These are phyloP conservation scores for Phrynosoma platyrhinos DNA, from an alignment of 2,113 vertebrate genomes.

Conservation along the genomic window DNA sequence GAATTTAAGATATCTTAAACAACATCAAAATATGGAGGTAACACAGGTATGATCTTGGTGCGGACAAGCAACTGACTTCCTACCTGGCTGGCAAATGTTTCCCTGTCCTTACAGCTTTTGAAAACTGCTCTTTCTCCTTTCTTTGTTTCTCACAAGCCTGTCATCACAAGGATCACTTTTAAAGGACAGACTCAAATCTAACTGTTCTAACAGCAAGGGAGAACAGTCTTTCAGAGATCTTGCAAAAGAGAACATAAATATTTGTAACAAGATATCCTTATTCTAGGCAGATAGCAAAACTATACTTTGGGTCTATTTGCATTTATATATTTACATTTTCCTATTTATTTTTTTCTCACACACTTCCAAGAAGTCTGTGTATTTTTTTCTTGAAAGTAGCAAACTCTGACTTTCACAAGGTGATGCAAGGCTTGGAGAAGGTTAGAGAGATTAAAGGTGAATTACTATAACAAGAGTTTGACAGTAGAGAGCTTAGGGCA, in stretches of 20 bases:
- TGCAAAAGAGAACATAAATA: not conserved
- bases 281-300: slow-evolving; percentile 40
- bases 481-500: not conserved
- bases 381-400: slow-evolving; percentile 24
- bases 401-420: slow-evolving; percentile 3
- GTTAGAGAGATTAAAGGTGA: slow-evolving; percentile 15
- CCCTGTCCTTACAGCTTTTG: slow-evolving; percentile 22
- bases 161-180: not conserved
- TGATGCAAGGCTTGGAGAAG: slow-evolving; percentile 16
- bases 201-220: not conserved
- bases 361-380: slow-evolving; percentile 3
- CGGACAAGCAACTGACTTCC: not conserved
- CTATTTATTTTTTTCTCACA: not conserved
- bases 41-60: not conserved
- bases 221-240: not conserved
- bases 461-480: slow-evolving; percentile 13
- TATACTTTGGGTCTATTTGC: slow-evolving; percentile 27
- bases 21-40: not conserved
- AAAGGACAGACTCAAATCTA: slow-evolving; percentile 20
- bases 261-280: slow-evolving; percentile 10
- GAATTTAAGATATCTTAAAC: not conserved
- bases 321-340: not conserved
- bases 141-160: slow-evolving; percentile 1
- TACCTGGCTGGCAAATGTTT: not conserved
- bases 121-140: slow-evolving; percentile 7